These are phyloP conservation scores for Macaria liturata DNA, from an alignment of 2,888 invertebrate genomes.

Conservation along the genomic window DNA sequence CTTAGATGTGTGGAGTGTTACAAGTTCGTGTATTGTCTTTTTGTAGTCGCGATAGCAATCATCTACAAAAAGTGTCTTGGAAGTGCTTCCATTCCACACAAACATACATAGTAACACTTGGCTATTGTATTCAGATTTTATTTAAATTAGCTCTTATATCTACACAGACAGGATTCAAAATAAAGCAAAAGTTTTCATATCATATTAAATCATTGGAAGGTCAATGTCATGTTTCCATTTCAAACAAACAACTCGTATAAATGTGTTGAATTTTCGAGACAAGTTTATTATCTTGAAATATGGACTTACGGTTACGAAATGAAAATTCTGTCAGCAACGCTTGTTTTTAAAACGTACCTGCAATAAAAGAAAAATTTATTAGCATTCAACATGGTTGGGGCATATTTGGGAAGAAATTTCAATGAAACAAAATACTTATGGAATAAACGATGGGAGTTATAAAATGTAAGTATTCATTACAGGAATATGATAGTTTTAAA, in stretches of 20 bases:
- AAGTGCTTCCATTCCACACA: constrained; percentile 37
- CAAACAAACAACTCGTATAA: constrained; percentile 27
- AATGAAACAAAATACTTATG: constrained; percentile 25
- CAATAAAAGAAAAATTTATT: constrained; percentile 41
- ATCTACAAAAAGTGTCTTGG: constrained; percentile 40
- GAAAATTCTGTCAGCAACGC: constrained; percentile 25
- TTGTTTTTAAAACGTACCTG: constrained; percentile 48
- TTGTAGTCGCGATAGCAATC: constrained; percentile 48
- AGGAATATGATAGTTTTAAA: constrained; percentile 17
- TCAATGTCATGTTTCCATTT: constrained; percentile 37
- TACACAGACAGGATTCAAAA: constrained; percentile 22
- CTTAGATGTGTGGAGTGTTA: constrained; percentile 35
- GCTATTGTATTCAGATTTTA: constrained; percentile 15
- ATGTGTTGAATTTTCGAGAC: constrained; percentile 29
- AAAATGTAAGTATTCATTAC: constrained; percentile 21
- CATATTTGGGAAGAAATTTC: constrained; percentile 6
- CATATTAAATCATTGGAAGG: constrained; percentile 32
- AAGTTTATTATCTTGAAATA: constrained; percentile 35
- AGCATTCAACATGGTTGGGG: constrained; percentile 16
- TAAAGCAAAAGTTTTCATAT: constrained; percentile 4
- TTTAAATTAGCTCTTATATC: constrained; percentile 14
- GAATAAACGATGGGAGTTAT: constrained; percentile 4
- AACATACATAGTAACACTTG: constrained; percentile 35
- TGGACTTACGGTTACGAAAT: constrained; percentile 35
- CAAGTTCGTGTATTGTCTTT: constrained; percentile 42